A percentile compares a stretch with the other conserved stretches of the same genome.
Evolutionary conservation across 2,797 vertebrate species (phyloP).

Genomic region (Lithobates sylvaticus): DNA sequence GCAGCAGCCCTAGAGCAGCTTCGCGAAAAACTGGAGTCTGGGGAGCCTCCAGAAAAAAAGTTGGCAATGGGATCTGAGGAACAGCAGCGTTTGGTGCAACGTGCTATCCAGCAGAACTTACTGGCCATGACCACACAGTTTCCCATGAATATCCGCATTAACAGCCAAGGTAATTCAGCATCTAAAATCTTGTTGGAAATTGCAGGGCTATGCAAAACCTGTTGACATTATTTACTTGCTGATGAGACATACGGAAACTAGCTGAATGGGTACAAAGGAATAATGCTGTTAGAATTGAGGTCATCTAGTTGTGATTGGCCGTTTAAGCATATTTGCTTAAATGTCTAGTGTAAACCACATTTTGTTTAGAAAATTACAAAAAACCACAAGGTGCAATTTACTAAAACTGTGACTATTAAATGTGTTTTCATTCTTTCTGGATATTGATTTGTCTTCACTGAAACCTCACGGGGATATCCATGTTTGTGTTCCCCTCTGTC

Average conservation of each 20-base stretch:
- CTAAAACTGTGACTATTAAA: too few relatives aligned
- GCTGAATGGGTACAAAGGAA: too few relatives aligned
- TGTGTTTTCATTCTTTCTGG: too few relatives aligned
- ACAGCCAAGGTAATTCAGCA: slow-evolving; percentile 85
- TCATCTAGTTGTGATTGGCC: neutral
- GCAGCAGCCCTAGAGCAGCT: slow-evolving; percentile 92
- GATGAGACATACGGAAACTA: neutral
- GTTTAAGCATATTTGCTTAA: neutral
- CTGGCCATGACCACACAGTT: slow-evolving; percentile 93
- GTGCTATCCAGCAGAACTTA: slow-evolving; percentile 94
- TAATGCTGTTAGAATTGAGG: neutral
- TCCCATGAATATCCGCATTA: slow-evolving; percentile 98
- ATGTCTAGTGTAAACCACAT: too few relatives aligned
- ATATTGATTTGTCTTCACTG: too few relatives aligned
- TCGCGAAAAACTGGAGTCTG: slow-evolving; percentile 91
- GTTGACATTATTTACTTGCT: neutral
- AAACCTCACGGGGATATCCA: too few relatives aligned
- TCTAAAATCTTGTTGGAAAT: neutral
- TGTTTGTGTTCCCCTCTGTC: too few relatives aligned
- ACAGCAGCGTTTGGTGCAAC: slow-evolving; percentile 91
- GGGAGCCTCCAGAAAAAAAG: slow-evolving; percentile 95
- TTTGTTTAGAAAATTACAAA: too few relatives aligned
- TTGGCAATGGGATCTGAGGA: slow-evolving; percentile 89
- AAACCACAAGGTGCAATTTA: too few relatives aligned
- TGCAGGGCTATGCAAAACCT: neutral